phyloP scores from a whole-genome alignment of 2,113 vertebrate species.

The Dicentrarchus labrax region DNA sequence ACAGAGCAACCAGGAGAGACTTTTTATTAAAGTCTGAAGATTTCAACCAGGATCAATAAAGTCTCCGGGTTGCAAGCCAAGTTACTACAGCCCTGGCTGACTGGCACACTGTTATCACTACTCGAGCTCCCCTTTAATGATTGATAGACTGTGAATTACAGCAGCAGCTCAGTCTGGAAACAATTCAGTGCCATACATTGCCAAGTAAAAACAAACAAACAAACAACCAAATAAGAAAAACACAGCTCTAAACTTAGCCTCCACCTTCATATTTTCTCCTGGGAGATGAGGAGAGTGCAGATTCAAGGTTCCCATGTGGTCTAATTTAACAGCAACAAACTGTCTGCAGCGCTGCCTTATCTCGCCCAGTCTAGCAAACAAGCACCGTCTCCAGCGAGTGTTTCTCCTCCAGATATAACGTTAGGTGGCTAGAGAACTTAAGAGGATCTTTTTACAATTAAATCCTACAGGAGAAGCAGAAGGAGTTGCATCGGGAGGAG shows the following conservation, averaged over 20 bases:
- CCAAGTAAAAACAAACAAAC: background rate
- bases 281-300: background rate
- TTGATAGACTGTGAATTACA: slow-evolving; percentile 37
- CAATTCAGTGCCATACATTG: background rate
- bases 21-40: background rate
- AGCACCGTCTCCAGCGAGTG: background rate
- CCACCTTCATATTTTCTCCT: background rate
- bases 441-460: slow-evolving; percentile 55
- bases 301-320: slow-evolving; percentile 27
- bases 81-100: background rate
- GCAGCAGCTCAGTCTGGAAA: slow-evolving; percentile 41
- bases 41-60: slow-evolving; percentile 25
- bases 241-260: background rate
- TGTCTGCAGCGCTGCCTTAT: slow-evolving; percentile 15
- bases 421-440: slow-evolving; percentile 40
- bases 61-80: background rate
- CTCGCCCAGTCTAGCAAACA: slow-evolving; percentile 28
- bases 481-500: slow-evolving; percentile 46
- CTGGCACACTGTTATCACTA: slow-evolving; percentile 19
- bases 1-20: background rate
- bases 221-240: too few species aligned
- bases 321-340: slow-evolving; percentile 29
- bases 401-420: slow-evolving; percentile 50
- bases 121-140: slow-evolving; percentile 35
- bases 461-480: slow-evolving; percentile 49